These are phyloP conservation scores for Phenacoccus solenopsis DNA, from an alignment of 1,140 invertebrate genomes.

Conservation along the genomic window DNA sequence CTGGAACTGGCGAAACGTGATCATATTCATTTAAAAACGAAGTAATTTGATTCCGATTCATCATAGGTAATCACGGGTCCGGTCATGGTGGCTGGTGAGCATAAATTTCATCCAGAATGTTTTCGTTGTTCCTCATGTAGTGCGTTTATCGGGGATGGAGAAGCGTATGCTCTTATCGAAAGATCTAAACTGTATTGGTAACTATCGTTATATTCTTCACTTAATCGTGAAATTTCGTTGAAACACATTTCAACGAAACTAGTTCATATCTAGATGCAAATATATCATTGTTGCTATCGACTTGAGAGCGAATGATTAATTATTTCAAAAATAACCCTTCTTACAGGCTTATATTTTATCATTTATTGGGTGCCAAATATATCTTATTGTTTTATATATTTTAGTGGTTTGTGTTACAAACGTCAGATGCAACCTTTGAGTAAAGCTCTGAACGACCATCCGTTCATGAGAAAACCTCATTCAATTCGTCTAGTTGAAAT, in stretches of 20 bases:
- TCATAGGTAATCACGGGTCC: slow-evolving; percentile 70
- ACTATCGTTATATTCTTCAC: too few relatives aligned
- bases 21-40: background rate
- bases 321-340: too few relatives aligned
- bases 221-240: too few relatives aligned
- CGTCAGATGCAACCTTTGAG: slow-evolving; percentile 47
- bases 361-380: background rate
- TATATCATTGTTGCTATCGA: too few relatives aligned
- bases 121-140: slow-evolving; percentile 72
- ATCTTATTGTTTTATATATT: slow-evolving; percentile 17
- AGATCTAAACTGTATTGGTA: slow-evolving; percentile 77
- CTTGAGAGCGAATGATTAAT: too few relatives aligned
- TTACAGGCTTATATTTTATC: too few relatives aligned
- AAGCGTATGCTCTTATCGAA: slow-evolving; percentile 79
- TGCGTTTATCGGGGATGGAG: slow-evolving; percentile 79
- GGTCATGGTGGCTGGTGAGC: slow-evolving; percentile 86
- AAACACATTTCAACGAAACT: too few relatives aligned
- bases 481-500: slow-evolving; percentile 69
- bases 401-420: slow-evolving; percentile 30
- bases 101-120: slow-evolving; percentile 91
- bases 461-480: slow-evolving; percentile 49
- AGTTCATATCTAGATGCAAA: too few relatives aligned
- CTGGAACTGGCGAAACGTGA: background rate
- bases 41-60: slow-evolving; percentile 19
- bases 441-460: slow-evolving; percentile 38